A percentile compares a stretch with the other conserved stretches of the same genome.
phyloP scores from a whole-genome alignment of 1,140 invertebrate genomes.

The Mesaphorura yosii region DNA sequence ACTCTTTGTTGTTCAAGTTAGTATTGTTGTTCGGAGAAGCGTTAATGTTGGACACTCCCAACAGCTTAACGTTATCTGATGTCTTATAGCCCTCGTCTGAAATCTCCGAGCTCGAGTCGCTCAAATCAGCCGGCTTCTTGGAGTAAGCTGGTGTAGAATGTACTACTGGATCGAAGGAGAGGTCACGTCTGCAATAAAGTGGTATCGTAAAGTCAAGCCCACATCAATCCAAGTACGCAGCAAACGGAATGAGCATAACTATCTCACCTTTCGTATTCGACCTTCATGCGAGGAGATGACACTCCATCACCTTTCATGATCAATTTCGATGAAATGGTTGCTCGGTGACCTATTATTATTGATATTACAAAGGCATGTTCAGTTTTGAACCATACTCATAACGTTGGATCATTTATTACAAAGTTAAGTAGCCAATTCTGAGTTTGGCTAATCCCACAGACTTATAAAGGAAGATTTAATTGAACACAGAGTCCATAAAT shows the following conservation, averaged over 20 bases:
- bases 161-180: slow-evolving; percentile 29
- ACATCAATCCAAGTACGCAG: background rate
- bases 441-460: no score
- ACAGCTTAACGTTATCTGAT: slow-evolving; percentile 27
- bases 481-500: no score
- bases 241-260: background rate
- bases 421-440: background rate
- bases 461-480: no score
- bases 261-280: slow-evolving; percentile 64
- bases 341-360: slow-evolving; percentile 45
- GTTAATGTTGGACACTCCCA: background rate
- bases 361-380: background rate
- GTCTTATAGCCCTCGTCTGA: slow-evolving; percentile 75
- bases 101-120: slow-evolving; percentile 69
- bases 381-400: background rate
- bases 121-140: slow-evolving; percentile 42
- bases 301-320: slow-evolving; percentile 43
- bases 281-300: slow-evolving; percentile 42
- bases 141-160: slow-evolving; percentile 37
- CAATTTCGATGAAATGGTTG: slow-evolving; percentile 45
- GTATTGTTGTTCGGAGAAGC: slow-evolving; percentile 1
- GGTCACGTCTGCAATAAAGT: slow-evolving; percentile 24
- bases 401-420: background rate
- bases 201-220: background rate
- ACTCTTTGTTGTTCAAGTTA: background rate